Evolutionary conservation across 2,797 vertebrate species (phyloP), one percentile per base, ranked within the genome.

Genomic region (Micromesistius poutassou): DNA sequence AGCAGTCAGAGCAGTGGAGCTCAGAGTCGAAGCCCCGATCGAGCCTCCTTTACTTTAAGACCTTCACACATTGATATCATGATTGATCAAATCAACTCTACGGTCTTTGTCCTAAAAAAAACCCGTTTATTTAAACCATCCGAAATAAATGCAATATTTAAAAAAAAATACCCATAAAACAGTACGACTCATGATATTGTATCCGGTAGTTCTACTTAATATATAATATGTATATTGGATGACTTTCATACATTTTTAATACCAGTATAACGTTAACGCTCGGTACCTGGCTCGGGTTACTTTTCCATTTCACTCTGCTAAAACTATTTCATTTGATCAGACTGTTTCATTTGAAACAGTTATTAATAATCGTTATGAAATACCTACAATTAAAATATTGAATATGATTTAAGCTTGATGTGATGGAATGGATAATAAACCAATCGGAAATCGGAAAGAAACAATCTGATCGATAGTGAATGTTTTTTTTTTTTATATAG

Each of bases 1-100:
- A 73, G 62, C 87, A 89, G 79, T 30, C 19, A 82, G 79, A 88
- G 1, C 0, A 92, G 46, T 40, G 19, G 91, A 93, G 46, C 76
- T 5, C 83, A 62, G 91, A 92, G 25, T 33, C 70, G 3, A 28
- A 68, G n/a, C 62, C 2, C 10, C 62, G 62, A 68, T 62, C 55
- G 55, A n/a, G 5, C 22, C 2, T 19, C 55, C 55, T 62, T n/a
- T 19, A 7, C 22, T n/a, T 19, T 50, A 3, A 42, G 40, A 13
- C 16, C 4, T 50, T 5, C 46, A 22, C 5, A 22, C 16, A 42
- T 16, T 13, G 40, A 42, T 42, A 16, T 42, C 14, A 42, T 42
- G 40, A 55, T 55, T 55, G 4, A 55, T 55, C 12, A 46, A 5
- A 22, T 22, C 19, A n/a, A 25, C 55, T 62, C 1, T 19, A 62